Evolutionary conservation across 35 echinoderm and acorn worm species (phyloP).

Genomic region (Ophiothrix spiculata): DNA sequence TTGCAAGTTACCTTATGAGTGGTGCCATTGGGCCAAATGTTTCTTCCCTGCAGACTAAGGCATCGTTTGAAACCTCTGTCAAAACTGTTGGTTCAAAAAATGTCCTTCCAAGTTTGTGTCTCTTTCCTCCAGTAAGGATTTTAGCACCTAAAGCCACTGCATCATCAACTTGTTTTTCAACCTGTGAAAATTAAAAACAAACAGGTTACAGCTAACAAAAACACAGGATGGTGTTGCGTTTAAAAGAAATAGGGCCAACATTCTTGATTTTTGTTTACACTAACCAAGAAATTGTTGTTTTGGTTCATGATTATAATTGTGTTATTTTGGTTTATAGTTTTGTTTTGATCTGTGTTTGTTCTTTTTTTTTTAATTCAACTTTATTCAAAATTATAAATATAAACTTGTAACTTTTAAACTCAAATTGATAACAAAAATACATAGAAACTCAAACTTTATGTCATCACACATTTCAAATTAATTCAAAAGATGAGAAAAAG

Average conservation of each 20-base stretch:
- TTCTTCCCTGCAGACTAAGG: slow-evolving; percentile 72
- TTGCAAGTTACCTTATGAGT: slow-evolving; percentile 87
- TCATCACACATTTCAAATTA: too few species aligned
- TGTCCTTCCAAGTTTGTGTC: slow-evolving; percentile 53
- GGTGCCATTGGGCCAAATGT: slow-evolving; percentile 92
- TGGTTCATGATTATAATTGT: too few species aligned
- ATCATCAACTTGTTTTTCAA: slow-evolving; percentile 73
- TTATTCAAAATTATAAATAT: too few species aligned
- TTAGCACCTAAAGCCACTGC: slow-evolving; percentile 73
- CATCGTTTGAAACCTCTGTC: slow-evolving; percentile 60
- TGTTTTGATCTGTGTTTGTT: too few species aligned
- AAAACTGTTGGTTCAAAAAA: slow-evolving; percentile 89
- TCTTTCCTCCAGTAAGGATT: slow-evolving; percentile 70
- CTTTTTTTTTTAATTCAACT: too few species aligned
- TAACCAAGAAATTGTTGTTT: too few species aligned
- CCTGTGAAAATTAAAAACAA: slow-evolving; percentile 41
- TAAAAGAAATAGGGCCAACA: not conserved
- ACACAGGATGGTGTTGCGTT: not conserved
- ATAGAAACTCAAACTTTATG: too few species aligned
- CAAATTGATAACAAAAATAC: too few species aligned
- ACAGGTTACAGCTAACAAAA: not conserved
- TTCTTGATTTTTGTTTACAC: too few species aligned
- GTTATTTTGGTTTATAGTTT: too few species aligned
- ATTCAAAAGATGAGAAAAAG: too few species aligned
- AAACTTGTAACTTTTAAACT: too few species aligned